phyloP scores from a whole-genome alignment of 2,888 invertebrate genomes.

The Desoria tigrina region DNA sequence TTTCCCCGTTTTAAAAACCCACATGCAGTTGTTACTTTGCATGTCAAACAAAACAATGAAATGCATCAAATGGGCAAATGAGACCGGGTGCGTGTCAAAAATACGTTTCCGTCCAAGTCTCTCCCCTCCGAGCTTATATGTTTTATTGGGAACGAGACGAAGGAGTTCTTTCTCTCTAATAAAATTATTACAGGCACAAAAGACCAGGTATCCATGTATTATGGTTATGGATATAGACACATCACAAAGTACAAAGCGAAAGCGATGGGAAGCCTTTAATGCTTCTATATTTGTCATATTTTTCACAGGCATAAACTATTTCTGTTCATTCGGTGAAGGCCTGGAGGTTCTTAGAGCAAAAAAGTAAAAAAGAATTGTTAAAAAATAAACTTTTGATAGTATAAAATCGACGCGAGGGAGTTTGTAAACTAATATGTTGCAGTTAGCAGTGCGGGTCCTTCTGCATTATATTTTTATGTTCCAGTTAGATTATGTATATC shows the following conservation, averaged over 20 bases:
- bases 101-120: slow-evolving; percentile 12
- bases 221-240: too few relatives aligned
- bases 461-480: too few relatives aligned
- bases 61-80: slow-evolving; percentile 22
- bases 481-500: too few relatives aligned
- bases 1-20: too few relatives aligned
- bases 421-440: too few relatives aligned
- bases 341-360: neutral
- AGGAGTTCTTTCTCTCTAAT: neutral
- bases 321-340: neutral
- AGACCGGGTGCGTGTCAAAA: slow-evolving; percentile 35
- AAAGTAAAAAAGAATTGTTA: neutral
- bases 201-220: too few relatives aligned
- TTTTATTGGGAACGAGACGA: neutral
- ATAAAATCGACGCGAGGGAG: too few relatives aligned
- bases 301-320: slow-evolving; percentile 1
- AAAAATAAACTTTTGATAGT: neutral
- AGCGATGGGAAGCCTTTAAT: neutral
- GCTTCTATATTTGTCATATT: neutral
- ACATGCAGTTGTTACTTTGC: slow-evolving; percentile 16
- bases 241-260: too few relatives aligned
- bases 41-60: slow-evolving; percentile 24
- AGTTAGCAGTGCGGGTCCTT: too few relatives aligned
- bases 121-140: neutral
- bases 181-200: slow-evolving; percentile 9